A percentile compares a stretch with the other conserved stretches of the same genome.
Conservation (phyloP, 2,797 vertebrate species). For the Sibirionetta formosa region DNA sequence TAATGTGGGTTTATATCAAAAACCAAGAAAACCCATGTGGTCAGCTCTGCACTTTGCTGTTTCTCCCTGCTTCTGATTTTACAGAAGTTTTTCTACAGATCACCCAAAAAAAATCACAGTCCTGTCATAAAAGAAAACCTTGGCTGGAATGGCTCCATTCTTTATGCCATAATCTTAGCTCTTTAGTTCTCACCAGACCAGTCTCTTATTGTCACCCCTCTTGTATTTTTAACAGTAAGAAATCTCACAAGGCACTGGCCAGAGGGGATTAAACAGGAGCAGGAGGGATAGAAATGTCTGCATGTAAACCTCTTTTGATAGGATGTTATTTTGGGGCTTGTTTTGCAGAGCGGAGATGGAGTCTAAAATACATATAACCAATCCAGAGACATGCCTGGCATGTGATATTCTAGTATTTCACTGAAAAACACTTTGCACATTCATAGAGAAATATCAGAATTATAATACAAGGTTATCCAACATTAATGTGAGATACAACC, state of each 20-base stretch:
- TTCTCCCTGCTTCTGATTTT: not conserved
- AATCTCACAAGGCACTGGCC: not conserved
- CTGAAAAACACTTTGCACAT: not conserved
- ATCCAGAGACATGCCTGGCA: not conserved
- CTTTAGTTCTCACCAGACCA: not conserved
- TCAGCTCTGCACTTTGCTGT: not conserved
- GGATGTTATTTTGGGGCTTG: not conserved
- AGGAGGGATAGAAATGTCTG: not conserved
- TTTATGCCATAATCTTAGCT: not conserved
- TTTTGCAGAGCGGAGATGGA: not conserved
- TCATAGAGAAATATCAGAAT: not conserved
- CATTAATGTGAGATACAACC: not conserved
- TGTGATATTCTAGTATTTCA: not conserved
- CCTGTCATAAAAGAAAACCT: not conserved
- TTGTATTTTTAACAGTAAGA: not conserved
- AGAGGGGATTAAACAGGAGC: not conserved
- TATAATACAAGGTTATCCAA: not conserved
- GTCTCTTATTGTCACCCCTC: not conserved
- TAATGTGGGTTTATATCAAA: not conserved
- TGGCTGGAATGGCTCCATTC: not conserved
- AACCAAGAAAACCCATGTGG: not conserved
- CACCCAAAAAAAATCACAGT: not conserved
- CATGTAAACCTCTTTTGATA: not conserved
- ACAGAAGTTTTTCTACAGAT: not conserved
- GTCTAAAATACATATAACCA: not conserved